Evolutionary conservation across 2,888 invertebrate species (phyloP).

Genomic region (Esperia sulphurella): DNA sequence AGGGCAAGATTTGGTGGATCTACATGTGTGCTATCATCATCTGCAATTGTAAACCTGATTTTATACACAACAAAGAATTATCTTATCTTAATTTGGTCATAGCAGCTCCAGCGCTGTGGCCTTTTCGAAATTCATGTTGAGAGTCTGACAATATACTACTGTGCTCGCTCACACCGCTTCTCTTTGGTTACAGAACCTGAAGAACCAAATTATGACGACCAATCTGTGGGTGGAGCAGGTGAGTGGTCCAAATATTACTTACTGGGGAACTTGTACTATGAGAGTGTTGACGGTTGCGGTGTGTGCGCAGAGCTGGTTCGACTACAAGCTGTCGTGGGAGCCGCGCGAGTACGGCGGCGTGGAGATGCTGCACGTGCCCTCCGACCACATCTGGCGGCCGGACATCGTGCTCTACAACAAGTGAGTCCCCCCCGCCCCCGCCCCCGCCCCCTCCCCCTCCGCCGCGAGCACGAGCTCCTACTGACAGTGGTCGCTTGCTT

Average conservation of each 20-base stretch:
- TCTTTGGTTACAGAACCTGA: constrained; percentile 88
- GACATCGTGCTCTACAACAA: constrained; percentile 97
- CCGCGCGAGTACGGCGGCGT: constrained; percentile 97
- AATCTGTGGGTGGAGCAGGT: constrained; percentile 93
- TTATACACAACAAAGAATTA: too few relatives aligned
- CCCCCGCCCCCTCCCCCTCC: not conserved
- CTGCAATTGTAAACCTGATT: too few relatives aligned
- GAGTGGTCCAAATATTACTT: too few relatives aligned
- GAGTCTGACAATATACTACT: too few relatives aligned
- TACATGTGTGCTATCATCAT: too few relatives aligned
- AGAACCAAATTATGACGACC: constrained; percentile 97
- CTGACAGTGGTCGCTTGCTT: not conserved
- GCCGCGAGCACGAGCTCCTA: not conserved
- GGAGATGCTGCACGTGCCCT: constrained; percentile 96
- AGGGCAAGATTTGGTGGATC: too few relatives aligned
- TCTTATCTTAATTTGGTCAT: too few relatives aligned
- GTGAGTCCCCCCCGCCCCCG: constrained; percentile 72
- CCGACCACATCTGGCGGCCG: constrained; percentile 97
- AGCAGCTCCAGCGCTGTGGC: too few relatives aligned
- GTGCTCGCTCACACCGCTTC: constrained; percentile 3
- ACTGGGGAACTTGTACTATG: not conserved
- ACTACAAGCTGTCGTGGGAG: constrained; percentile 97
- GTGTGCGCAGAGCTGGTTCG: constrained; percentile 90
- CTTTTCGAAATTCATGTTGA: too few relatives aligned
- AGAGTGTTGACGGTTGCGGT: constrained; percentile 33